Evolutionary conservation across 2,113 vertebrate species (phyloP).

Genomic region (Brienomyrus brachyistius): DNA sequence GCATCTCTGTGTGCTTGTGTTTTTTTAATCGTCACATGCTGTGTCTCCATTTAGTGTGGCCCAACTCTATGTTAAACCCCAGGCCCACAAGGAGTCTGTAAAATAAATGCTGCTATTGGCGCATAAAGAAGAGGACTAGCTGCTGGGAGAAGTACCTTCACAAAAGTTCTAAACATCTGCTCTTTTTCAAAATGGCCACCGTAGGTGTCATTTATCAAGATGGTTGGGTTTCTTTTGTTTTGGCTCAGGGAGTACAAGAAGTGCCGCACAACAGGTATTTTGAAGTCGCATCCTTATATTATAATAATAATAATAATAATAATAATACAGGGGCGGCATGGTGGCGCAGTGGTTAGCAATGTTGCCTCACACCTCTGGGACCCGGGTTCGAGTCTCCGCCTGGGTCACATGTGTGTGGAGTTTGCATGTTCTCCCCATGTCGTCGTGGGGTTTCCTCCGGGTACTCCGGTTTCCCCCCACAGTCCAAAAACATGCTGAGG

Average conservation of each 20-base stretch:
- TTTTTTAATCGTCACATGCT: not conserved
- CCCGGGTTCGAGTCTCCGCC: too few relatives aligned
- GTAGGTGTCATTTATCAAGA: not conserved
- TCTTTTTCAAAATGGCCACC: not conserved
- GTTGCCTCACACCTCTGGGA: too few relatives aligned
- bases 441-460: too few relatives aligned
- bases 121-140: not conserved
- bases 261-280: not conserved
- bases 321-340: too few relatives aligned
- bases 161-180: not conserved
- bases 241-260: not conserved
- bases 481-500: too few relatives aligned
- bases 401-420: too few relatives aligned
- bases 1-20: not conserved
- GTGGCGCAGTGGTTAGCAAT: too few relatives aligned
- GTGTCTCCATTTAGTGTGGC: not conserved
- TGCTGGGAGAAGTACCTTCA: not conserved
- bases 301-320: too few relatives aligned
- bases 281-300: too few relatives aligned
- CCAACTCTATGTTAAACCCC: not conserved
- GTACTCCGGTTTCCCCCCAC: too few relatives aligned
- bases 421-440: too few relatives aligned
- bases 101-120: not conserved
- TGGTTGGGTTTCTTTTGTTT: not conserved
- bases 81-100: not conserved